Conservation (phyloP, 1,140 invertebrate genomes). For the Hylaeus anthracinus region DNA sequence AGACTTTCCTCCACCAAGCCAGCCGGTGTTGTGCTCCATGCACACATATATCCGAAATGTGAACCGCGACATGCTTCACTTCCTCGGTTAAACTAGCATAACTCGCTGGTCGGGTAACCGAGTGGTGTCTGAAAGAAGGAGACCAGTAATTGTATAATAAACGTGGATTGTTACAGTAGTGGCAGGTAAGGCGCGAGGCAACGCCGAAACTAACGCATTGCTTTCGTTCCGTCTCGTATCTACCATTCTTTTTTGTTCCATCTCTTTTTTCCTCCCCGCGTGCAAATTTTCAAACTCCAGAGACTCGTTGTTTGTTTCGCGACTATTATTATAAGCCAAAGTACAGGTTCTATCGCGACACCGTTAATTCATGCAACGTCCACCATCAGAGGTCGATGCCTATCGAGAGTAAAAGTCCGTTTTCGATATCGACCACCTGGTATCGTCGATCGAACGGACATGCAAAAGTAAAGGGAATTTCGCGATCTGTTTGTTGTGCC, state of each 20-base stretch:
- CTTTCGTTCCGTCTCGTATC: neutral
- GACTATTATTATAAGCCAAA: neutral
- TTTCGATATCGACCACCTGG: neutral
- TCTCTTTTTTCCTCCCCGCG: too few species aligned
- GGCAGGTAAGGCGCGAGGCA: slow-evolving; percentile 2
- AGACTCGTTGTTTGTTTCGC: neutral
- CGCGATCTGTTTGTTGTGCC: neutral
- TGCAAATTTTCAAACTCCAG: neutral
- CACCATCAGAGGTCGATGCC: neutral
- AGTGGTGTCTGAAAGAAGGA: neutral
- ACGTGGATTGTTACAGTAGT: slow-evolving; percentile 9
- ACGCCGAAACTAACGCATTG: neutral
- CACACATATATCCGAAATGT: slow-evolving; percentile 39
- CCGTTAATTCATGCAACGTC: too few species aligned
- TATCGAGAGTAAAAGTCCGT: neutral
- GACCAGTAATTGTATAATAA: slow-evolving; percentile 18
- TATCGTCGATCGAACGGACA: neutral
- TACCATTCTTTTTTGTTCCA: neutral
- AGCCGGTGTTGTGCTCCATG: neutral
- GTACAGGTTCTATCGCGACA: neutral
- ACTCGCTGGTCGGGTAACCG: slow-evolving; percentile 12
- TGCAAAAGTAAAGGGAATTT: neutral
- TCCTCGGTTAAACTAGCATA: slow-evolving; percentile 39
- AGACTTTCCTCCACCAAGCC: slow-evolving; percentile 23
- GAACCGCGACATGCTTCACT: slow-evolving; percentile 34